phyloP scores from a whole-genome alignment of 2,888 invertebrate genomes.

The Eugnorisma glareosa region DNA sequence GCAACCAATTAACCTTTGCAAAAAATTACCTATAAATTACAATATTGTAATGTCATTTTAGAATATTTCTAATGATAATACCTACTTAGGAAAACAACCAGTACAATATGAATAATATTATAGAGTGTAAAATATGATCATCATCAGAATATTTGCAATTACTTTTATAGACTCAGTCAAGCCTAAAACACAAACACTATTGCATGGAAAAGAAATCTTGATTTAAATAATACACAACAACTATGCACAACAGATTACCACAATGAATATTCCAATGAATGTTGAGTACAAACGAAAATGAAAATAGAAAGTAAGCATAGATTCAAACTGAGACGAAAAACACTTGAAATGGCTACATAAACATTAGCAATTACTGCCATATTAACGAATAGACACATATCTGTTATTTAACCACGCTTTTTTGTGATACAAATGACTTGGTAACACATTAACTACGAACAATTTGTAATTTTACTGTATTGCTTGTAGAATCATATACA shows the following conservation, averaged over 20 bases:
- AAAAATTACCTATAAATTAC: not conserved
- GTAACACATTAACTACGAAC: constrained; percentile 27
- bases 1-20: constrained; percentile 30
- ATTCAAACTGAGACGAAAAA: constrained; percentile 35
- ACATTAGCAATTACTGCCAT: constrained; percentile 46
- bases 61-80: not conserved
- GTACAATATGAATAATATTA: not conserved
- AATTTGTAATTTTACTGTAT: constrained; percentile 25
- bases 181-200: constrained; percentile 18
- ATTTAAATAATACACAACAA: constrained; percentile 8
- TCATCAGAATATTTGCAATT: not conserved
- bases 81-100: not conserved
- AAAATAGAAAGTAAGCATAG: constrained; percentile 48
- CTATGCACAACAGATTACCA: not conserved
- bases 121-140: not conserved
- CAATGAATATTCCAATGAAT: constrained; percentile 16
- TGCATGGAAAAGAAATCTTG: constrained; percentile 26
- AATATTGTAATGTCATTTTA: not conserved
- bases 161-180: not conserved
- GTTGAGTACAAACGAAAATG: constrained; percentile 28
- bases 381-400: constrained; percentile 34
- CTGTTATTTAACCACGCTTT: constrained; percentile 36
- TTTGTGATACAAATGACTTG: constrained; percentile 40
- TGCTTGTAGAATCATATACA: not conserved
- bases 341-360: constrained; percentile 20